Evolutionary conservation across 2,888 invertebrate species (phyloP).

Genomic region (Emmelina monodactyla): DNA sequence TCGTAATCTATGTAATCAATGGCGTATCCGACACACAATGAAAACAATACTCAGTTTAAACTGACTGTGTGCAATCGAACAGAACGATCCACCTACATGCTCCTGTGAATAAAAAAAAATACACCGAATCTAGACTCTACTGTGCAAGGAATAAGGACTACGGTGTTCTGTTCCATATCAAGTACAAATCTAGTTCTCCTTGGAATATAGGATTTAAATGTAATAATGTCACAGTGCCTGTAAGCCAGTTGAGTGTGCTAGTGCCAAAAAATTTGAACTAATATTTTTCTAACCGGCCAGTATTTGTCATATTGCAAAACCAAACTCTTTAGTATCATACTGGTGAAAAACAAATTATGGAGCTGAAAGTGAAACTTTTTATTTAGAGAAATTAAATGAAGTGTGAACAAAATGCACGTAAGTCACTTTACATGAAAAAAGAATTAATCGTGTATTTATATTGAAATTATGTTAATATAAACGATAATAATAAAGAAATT

Average conservation of each 20-base stretch:
- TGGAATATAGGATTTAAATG: slow-evolving; percentile 29
- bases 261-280: slow-evolving; percentile 10
- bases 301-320: too few species aligned
- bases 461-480: too few species aligned
- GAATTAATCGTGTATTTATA: too few species aligned
- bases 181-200: slow-evolving; percentile 34
- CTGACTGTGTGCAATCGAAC: slow-evolving; percentile 25
- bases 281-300: slow-evolving; percentile 3
- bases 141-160: neutral
- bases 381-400: neutral
- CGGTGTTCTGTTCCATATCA: neutral
- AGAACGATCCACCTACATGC: slow-evolving; percentile 35
- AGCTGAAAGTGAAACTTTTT: neutral
- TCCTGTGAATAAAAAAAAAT: neutral
- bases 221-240: slow-evolving; percentile 24
- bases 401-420: slow-evolving; percentile 1
- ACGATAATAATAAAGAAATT: too few species aligned
- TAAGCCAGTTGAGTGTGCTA: slow-evolving; percentile 20
- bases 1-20: slow-evolving; percentile 1
- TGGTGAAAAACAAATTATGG: neutral
- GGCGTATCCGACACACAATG: neutral
- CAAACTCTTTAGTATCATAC: too few species aligned
- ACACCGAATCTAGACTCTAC: neutral
- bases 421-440: too few species aligned
- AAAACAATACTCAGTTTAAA: neutral